A percentile compares a stretch with the other conserved stretches of the same genome.
phyloP scores from a whole-genome alignment of 2,888 invertebrate genomes.

The Acanthosoma haemorrhoidale region DNA sequence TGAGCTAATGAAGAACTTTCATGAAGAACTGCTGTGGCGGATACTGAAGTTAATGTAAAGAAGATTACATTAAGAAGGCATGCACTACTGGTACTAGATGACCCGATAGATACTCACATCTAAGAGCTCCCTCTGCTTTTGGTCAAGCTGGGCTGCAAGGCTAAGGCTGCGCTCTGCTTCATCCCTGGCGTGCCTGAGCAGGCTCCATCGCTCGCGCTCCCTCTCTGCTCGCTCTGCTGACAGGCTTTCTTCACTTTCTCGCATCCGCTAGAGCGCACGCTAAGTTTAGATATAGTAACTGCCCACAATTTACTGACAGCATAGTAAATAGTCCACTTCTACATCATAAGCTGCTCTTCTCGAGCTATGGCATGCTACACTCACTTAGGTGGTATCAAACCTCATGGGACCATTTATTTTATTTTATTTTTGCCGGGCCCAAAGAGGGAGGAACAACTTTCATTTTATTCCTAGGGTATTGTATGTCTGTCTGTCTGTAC shows the following conservation, averaged over 20 bases:
- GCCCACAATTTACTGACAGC: constrained; percentile 1
- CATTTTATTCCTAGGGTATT: too few relatives aligned
- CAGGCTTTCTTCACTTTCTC: constrained; percentile 66
- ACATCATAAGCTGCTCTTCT: too few relatives aligned
- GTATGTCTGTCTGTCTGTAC: too few relatives aligned
- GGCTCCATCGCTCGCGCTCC: constrained; percentile 82
- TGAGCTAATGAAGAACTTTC: too few relatives aligned
- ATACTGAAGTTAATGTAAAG: too few relatives aligned
- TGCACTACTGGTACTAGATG: not conserved
- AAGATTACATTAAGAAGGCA: too few relatives aligned
- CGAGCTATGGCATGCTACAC: too few relatives aligned
- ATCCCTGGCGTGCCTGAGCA: constrained; percentile 80
- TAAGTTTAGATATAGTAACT: constrained; percentile 17
- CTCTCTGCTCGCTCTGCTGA: constrained; percentile 62
- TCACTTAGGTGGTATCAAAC: too few relatives aligned
- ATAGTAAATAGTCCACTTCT: not conserved
- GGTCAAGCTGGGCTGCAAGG: constrained; percentile 79
- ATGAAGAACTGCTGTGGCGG: too few relatives aligned
- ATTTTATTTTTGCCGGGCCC: too few relatives aligned
- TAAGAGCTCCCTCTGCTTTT: constrained; percentile 77
- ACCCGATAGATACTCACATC: constrained; percentile 48
- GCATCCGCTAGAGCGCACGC: constrained; percentile 57
- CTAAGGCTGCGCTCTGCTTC: constrained; percentile 83
- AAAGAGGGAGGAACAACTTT: too few relatives aligned
- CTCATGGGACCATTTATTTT: too few relatives aligned